Percentiles rank a stretch among this genome's conserved stretches.
phyloP scores from a whole-genome alignment of 2,888 invertebrate genomes.

The Agriotes lineatus region DNA sequence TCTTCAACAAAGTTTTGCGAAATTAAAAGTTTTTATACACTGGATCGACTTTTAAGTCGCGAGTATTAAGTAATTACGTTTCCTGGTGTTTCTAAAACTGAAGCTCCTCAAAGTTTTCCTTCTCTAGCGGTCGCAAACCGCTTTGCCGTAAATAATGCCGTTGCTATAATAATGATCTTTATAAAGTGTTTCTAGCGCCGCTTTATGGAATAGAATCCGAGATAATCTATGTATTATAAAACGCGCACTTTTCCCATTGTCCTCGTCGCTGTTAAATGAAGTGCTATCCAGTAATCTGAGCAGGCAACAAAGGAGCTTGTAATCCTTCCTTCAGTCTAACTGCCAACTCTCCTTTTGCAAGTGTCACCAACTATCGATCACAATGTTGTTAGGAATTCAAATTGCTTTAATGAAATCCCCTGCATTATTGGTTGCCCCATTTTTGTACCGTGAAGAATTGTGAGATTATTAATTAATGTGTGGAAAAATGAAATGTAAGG shows the following conservation, averaged over 20 bases:
- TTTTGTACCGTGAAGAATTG: neutral
- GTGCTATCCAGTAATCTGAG: constrained; percentile 7
- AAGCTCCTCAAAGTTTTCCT: too few species aligned
- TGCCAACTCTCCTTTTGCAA: constrained; percentile 8
- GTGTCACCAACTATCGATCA: constrained; percentile 9
- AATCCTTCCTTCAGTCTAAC: constrained; percentile 11
- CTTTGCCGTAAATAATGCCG: neutral
- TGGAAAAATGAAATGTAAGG: too few species aligned
- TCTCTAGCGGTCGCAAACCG: neutral
- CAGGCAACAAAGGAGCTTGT: constrained; percentile 2
- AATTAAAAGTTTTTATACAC: too few species aligned
- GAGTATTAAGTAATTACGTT: neutral
- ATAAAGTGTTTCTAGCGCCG: neutral
- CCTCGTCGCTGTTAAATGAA: constrained; percentile 1
- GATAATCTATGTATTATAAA: neutral
- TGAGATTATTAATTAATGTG: too few species aligned
- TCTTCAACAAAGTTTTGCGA: too few species aligned
- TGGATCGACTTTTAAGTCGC: neutral
- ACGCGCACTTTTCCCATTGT: neutral
- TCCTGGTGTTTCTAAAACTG: too few species aligned
- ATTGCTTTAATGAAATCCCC: constrained; percentile 7
- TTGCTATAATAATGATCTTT: neutral
- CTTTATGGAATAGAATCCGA: neutral
- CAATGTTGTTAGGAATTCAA: constrained; percentile 3
- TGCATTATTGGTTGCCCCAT: constrained; percentile 7